Percentiles rank a stretch among this genome's conserved stretches.
Evolutionary conservation across 64 coral and sea anemone species (phyloP).

Genomic region (Stylophora pistillata): DNA sequence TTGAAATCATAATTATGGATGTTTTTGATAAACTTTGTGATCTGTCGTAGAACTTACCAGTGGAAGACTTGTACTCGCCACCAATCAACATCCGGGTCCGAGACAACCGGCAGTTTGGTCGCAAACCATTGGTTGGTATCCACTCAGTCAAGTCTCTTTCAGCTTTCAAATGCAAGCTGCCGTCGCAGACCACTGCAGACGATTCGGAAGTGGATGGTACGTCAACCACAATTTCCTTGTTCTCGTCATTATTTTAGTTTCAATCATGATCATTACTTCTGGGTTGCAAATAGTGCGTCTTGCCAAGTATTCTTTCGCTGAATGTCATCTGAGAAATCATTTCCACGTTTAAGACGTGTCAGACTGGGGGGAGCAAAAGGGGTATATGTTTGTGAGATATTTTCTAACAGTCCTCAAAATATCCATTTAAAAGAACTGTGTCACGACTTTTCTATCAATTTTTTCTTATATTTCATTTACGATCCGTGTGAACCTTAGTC

Average conservation of each 20-base stretch:
- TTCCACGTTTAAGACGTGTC: no score
- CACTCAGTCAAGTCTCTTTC: slow-evolving; percentile 73
- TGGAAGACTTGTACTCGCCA: slow-evolving; percentile 79
- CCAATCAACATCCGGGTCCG: slow-evolving; percentile 92
- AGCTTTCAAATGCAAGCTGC: slow-evolving; percentile 60
- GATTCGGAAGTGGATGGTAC: slow-evolving; percentile 45
- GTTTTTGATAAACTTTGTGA: not conserved
- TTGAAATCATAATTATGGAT: no score
- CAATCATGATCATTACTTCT: not conserved
- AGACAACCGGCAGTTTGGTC: slow-evolving; percentile 87
- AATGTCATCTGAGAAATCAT: not conserved
- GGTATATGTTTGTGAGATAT: no score
- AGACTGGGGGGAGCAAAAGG: no score
- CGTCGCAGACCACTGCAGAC: slow-evolving; percentile 9
- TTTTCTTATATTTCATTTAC: no score
- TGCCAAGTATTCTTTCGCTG: no score
- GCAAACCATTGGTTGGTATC: slow-evolving; percentile 80
- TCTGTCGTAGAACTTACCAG: slow-evolving; percentile 69
- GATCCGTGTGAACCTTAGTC: no score
- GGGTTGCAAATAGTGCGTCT: not conserved
- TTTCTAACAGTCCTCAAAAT: no score
- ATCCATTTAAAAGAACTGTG: no score
- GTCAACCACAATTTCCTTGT: not conserved
- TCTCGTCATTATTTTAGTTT: not conserved
- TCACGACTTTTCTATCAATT: no score